These are phyloP conservation scores for Phrynosoma blainvillii DNA, from an alignment of 2,113 vertebrate genomes.

Conservation along the genomic window DNA sequence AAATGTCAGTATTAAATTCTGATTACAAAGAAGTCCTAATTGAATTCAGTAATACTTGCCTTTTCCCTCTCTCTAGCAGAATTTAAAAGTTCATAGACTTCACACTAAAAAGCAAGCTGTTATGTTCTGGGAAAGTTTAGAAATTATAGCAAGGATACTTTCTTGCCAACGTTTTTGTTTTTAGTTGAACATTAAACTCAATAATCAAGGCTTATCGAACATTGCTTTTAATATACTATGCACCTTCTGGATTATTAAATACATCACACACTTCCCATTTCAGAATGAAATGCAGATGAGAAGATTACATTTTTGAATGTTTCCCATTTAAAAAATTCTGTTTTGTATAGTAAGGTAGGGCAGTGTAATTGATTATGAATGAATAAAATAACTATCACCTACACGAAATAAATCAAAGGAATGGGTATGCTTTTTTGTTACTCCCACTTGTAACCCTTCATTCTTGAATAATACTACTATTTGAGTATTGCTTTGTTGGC, in stretches of 20 bases:
- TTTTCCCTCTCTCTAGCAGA: slow-evolving; percentile 24
- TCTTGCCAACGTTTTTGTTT: slow-evolving; percentile 45
- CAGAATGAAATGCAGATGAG: neutral
- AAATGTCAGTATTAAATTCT: slow-evolving; percentile 66
- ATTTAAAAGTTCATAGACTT: slow-evolving; percentile 63
- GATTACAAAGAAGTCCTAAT: slow-evolving; percentile 63
- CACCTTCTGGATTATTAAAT: slow-evolving; percentile 37
- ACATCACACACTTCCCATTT: neutral
- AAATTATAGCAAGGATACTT: slow-evolving; percentile 54
- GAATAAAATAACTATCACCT: neutral
- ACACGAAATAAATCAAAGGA: neutral
- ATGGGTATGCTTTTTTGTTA: neutral
- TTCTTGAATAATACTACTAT: neutral
- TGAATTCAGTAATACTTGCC: slow-evolving; percentile 52
- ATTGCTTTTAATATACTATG: slow-evolving; percentile 46
- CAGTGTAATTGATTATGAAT: neutral
- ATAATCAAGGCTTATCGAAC: slow-evolving; percentile 24
- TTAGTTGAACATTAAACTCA: slow-evolving; percentile 15
- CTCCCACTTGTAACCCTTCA: neutral
- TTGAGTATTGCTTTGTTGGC: neutral
- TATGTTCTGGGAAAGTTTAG: slow-evolving; percentile 55
- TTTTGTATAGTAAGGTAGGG: neutral
- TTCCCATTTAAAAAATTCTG: neutral
- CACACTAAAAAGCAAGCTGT: slow-evolving; percentile 61
- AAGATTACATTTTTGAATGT: neutral